phyloP scores from a whole-genome alignment of 2,113 vertebrate species.

The Melanerpes aurifrons region DNA sequence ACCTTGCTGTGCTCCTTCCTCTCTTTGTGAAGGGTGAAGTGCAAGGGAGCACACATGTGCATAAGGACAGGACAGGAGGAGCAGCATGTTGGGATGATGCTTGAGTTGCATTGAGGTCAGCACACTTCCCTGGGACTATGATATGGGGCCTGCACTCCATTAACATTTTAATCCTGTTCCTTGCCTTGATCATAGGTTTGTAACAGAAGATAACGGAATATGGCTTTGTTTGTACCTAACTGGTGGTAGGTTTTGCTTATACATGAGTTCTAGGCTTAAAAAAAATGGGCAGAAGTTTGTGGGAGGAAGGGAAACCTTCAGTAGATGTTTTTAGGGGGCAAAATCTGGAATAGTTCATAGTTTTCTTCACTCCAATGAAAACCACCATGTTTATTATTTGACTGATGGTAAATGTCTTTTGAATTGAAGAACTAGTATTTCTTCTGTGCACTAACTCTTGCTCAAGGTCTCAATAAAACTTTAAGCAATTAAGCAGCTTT shows the following conservation, averaged over 20 bases:
- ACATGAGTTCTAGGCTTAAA: background rate
- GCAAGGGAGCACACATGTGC: rapidly evolving
- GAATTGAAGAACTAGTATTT: background rate
- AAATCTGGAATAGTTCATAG: background rate
- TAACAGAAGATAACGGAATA: background rate
- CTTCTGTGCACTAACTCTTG: background rate
- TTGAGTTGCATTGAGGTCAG: background rate
- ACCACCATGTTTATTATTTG: background rate
- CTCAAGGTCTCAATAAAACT: background rate
- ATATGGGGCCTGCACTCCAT: too few relatives aligned
- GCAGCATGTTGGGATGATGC: rapidly evolving
- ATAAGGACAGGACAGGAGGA: background rate
- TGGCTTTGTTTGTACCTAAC: background rate
- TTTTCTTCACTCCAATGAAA: background rate
- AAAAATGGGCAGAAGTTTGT: background rate
- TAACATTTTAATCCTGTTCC: too few relatives aligned
- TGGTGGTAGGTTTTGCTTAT: background rate
- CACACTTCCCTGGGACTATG: rapidly evolving
- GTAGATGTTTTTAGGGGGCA: background rate
- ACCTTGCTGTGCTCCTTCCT: rapidly evolving
- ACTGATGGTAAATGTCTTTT: background rate
- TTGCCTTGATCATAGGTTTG: background rate
- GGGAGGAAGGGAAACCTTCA: background rate
- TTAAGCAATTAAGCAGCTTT: background rate
- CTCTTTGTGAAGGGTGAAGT: background rate